phyloP scores from a whole-genome alignment of 2,888 invertebrate species.

The Electrophaes corylata region DNA sequence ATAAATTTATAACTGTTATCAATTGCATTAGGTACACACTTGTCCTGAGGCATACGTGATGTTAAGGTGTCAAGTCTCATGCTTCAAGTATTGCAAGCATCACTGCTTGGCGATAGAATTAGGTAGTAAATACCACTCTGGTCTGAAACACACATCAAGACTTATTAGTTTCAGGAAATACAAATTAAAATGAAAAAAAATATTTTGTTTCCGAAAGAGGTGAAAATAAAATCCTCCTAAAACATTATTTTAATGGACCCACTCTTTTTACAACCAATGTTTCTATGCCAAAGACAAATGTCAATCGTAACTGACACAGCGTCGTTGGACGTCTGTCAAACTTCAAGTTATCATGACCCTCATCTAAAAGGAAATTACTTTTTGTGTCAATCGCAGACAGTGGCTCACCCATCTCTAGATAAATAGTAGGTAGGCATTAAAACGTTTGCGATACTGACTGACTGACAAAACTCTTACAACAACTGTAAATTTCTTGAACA shows the following conservation, averaged over 20 bases:
- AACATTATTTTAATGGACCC: too few relatives aligned
- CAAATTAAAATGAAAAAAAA: too few relatives aligned
- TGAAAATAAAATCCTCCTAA: not conserved
- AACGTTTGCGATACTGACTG: not conserved
- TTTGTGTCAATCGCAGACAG: slow-evolving; percentile 61
- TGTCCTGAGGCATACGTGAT: too few relatives aligned
- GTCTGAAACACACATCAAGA: too few relatives aligned
- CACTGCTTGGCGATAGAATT: too few relatives aligned
- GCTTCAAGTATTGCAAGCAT: too few relatives aligned
- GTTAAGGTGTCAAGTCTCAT: too few relatives aligned
- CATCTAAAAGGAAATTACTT: slow-evolving; percentile 72
- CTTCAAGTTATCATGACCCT: slow-evolving; percentile 73
- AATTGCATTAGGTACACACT: too few relatives aligned
- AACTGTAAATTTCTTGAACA: too few relatives aligned
- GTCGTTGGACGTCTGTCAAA: slow-evolving; percentile 66
- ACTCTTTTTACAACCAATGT: slow-evolving; percentile 1
- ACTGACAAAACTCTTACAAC: not conserved
- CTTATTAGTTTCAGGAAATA: too few relatives aligned
- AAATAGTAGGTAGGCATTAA: not conserved
- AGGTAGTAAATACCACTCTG: too few relatives aligned
- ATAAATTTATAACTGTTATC: too few relatives aligned
- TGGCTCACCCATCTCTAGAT: slow-evolving; percentile 50
- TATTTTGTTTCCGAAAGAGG: not conserved
- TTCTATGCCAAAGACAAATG: slow-evolving; percentile 52
- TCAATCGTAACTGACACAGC: slow-evolving; percentile 61